phyloP scores from a whole-genome alignment of 2,113 vertebrate species.

The Oryzias curvinotus region DNA sequence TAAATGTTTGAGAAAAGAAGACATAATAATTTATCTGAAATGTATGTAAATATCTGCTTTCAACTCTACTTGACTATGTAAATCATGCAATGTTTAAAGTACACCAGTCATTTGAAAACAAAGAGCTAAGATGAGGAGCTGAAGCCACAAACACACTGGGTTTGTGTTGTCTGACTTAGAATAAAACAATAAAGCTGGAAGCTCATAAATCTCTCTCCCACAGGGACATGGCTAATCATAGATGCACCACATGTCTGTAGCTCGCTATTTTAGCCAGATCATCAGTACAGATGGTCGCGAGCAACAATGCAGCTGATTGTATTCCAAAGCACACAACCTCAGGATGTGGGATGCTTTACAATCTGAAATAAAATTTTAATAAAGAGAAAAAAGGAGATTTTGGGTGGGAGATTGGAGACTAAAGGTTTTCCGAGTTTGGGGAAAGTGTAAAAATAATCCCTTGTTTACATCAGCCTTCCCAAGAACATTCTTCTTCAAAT shows the following conservation, averaged over 20 bases:
- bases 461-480: conserved; percentile 4
- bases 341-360: conserved; percentile 24
- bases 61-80: no score
- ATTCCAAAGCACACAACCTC: conserved; percentile 29
- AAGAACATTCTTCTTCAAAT: not conserved
- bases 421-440: conserved; percentile 27
- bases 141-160: conserved; percentile 16
- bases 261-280: conserved; percentile 47
- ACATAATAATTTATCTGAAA: no score
- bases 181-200: conserved; percentile 41
- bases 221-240: conserved; percentile 49
- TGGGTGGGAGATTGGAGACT: conserved; percentile 51
- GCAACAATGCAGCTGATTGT: conserved; percentile 30
- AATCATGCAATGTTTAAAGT: not conserved
- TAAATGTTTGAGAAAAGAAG: no score
- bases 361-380: conserved; percentile 37
- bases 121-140: no score
- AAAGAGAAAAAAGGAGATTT: conserved; percentile 24
- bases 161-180: conserved; percentile 27
- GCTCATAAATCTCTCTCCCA: conserved; percentile 52
- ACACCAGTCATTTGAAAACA: conserved; percentile 12
- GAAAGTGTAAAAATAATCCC: conserved; percentile 49
- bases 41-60: no score
- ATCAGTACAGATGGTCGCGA: conserved; percentile 37
- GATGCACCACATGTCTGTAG: conserved; percentile 37